Conservation (phyloP, 2,113 vertebrate species). For the Ptilonorhynchus violaceus region DNA sequence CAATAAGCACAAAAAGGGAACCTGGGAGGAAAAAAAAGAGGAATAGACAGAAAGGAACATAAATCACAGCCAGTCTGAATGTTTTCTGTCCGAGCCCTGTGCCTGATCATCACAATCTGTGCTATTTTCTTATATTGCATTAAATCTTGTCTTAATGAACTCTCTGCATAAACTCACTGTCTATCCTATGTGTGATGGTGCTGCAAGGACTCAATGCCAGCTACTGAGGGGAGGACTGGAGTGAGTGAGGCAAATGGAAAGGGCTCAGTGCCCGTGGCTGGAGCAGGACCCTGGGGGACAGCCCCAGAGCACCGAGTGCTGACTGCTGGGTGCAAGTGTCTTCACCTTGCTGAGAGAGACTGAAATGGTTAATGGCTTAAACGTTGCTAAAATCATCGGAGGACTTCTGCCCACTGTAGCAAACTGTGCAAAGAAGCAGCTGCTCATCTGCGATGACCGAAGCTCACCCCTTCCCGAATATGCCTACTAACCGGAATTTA, state of each 20-base stretch:
- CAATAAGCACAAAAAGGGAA: background rate
- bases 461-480: background rate
- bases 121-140: background rate
- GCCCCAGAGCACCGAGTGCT: accelerated
- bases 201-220: background rate
- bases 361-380: background rate
- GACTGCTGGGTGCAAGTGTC: background rate
- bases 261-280: background rate
- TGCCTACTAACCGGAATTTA: background rate
- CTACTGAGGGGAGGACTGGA: background rate
- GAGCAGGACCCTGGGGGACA: accelerated
- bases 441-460: accelerated
- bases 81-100: background rate
- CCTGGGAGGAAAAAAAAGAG: background rate
- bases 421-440: background rate
- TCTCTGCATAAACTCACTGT: background rate
- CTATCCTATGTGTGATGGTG: too few relatives aligned
- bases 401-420: background rate
- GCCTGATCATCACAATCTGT: background rate
- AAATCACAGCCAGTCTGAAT: background rate
- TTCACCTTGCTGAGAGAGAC: background rate
- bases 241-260: background rate
- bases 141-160: background rate
- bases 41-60: background rate
- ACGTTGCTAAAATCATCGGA: background rate